phyloP scores from a whole-genome alignment of 2,797 vertebrate genomes.

The Cynodonichthys magdalenae region DNA sequence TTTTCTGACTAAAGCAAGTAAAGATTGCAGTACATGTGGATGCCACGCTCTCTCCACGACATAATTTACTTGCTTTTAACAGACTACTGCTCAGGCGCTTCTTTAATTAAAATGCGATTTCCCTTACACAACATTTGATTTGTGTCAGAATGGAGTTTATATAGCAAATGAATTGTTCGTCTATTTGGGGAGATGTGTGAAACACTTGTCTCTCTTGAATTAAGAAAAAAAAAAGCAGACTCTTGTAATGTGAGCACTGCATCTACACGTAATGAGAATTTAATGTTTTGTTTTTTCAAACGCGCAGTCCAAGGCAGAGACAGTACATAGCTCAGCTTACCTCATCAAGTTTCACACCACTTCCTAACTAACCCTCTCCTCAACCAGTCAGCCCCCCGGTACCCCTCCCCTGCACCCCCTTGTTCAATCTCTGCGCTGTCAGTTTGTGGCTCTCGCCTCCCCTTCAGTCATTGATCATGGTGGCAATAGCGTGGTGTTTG shows the following conservation, averaged over 20 bases:
- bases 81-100: conserved; percentile 1
- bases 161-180: conserved; percentile 23
- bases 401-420: conserved; percentile 8
- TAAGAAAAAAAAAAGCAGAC: conserved; percentile 5
- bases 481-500: conserved; percentile 69
- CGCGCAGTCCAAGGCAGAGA: conserved; percentile 8
- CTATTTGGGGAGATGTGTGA: conserved; percentile 16
- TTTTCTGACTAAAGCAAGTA: conserved; percentile 18
- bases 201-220: conserved; percentile 10
- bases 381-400: conserved; percentile 14
- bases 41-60: neutral
- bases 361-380: conserved; percentile 47
- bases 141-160: conserved; percentile 21
- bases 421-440: conserved; percentile 70
- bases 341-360: conserved; percentile 42
- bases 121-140: conserved; percentile 25
- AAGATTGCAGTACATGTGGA: conserved; percentile 17
- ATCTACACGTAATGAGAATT: conserved; percentile 27
- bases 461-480: conserved; percentile 79
- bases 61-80: conserved; percentile 12
- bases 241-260: conserved; percentile 27
- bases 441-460: conserved; percentile 60
- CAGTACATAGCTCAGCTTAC: conserved; percentile 35
- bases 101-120: conserved; percentile 42
- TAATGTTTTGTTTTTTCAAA: conserved; percentile 24